Evolutionary conservation across 2,113 vertebrate species (phyloP).

Genomic region (Xenopus laevis): DNA sequence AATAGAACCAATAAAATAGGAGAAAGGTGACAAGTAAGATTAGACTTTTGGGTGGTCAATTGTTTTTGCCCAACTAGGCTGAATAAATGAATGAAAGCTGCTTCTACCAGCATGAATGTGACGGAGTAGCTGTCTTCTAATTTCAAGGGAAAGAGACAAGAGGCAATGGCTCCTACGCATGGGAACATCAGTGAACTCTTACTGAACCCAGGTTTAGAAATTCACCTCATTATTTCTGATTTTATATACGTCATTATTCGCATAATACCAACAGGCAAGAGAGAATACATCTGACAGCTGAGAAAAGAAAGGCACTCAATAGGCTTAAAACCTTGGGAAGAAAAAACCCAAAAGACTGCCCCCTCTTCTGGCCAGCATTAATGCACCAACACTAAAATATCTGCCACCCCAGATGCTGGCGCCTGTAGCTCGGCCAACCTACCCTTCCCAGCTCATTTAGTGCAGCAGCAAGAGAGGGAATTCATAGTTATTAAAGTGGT

Average conservation of each 20-base stretch:
- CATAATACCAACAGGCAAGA: neutral
- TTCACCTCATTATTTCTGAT: constrained; percentile 13
- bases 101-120: neutral
- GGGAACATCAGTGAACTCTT: constrained; percentile 16
- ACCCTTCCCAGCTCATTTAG: no score
- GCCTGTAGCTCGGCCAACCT: no score
- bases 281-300: constrained; percentile 1
- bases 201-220: constrained; percentile 26
- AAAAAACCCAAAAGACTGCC: no score
- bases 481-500: no score
- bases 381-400: no score
- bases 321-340: neutral
- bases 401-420: no score
- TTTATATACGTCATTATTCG: constrained; percentile 1
- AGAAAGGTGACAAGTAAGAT: no score
- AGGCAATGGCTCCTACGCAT: constrained; percentile 3
- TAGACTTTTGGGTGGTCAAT: no score
- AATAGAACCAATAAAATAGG: no score
- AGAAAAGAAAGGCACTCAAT: neutral
- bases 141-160: constrained; percentile 2
- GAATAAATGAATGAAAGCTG: neutral
- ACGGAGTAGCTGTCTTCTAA: neutral
- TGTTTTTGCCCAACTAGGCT: no score
- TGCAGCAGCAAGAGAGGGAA: no score
- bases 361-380: no score